phyloP scores from a whole-genome alignment of 2,113 vertebrate species.

The Oreotragus oreotragus region DNA sequence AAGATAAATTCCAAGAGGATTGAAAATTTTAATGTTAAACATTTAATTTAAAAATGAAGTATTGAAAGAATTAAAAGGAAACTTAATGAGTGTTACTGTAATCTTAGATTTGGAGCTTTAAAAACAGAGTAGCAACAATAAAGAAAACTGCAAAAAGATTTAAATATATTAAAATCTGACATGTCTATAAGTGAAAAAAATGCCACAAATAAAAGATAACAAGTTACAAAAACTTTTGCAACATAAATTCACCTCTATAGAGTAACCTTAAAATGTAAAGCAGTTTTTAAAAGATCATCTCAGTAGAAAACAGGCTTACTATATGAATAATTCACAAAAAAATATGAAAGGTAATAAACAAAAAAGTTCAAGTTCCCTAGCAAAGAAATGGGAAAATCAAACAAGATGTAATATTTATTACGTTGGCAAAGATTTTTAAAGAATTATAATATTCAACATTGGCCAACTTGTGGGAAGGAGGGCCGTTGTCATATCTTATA shows the following conservation, averaged over 20 bases:
- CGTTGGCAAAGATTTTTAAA: neutral
- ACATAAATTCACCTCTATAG: neutral
- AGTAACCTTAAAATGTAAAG: neutral
- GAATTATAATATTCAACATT: neutral
- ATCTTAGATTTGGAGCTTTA: neutral
- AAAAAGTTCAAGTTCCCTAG: neutral
- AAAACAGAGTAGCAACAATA: neutral
- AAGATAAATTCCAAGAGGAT: neutral
- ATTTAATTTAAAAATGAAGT: neutral
- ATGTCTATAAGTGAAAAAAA: neutral
- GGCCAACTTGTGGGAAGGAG: neutral
- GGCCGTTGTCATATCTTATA: neutral
- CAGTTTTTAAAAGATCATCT: neutral
- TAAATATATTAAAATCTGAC: neutral
- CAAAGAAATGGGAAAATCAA: neutral
- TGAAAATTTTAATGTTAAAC: neutral
- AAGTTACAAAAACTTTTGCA: neutral
- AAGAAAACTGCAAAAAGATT: neutral
- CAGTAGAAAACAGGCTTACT: neutral
- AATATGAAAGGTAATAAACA: neutral
- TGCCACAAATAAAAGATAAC: neutral
- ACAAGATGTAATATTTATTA: neutral
- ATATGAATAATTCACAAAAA: neutral
- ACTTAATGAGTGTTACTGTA: neutral
- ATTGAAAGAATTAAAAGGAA: neutral